Conservation (phyloP, 2,113 vertebrate species). For the Gnathonemus echidnorhynchus region DNA sequence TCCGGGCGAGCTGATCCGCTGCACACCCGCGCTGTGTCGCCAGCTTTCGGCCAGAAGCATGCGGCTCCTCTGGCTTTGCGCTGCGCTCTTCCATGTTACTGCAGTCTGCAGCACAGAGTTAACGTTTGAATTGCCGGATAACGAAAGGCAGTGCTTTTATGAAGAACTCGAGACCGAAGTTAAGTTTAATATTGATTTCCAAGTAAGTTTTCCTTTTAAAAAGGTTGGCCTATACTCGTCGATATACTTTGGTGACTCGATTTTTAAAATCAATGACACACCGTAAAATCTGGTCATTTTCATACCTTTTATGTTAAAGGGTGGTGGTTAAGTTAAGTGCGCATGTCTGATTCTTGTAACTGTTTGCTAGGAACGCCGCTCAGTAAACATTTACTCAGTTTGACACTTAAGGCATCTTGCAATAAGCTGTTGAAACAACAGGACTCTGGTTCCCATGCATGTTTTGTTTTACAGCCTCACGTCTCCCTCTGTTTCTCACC, state of each 20-base stretch:
- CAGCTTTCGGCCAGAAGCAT: neutral
- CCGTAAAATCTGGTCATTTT: neutral
- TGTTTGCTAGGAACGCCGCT: neutral
- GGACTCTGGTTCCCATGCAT: neutral
- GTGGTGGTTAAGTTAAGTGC: neutral
- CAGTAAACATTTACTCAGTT: neutral
- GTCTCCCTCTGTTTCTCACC: neutral
- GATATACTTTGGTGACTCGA: neutral
- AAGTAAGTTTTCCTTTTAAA: constrained; percentile 46
- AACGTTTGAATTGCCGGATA: constrained; percentile 63
- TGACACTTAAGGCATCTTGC: neutral
- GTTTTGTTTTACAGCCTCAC: neutral
- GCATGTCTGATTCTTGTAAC: neutral
- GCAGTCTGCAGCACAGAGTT: constrained; percentile 50
- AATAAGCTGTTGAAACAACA: neutral
- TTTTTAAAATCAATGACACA: neutral
- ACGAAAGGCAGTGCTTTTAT: constrained; percentile 67
- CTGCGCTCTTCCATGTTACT: constrained; percentile 4
- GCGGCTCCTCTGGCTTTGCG: neutral
- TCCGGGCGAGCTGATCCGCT: neutral
- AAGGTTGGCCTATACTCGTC: neutral
- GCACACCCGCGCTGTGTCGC: neutral
- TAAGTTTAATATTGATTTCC: constrained; percentile 60
- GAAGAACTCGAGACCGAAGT: constrained; percentile 56
- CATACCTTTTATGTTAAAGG: neutral